Evolutionary conservation across 1,140 invertebrate species (phyloP), one percentile per base, ranked within the genome.

Genomic region (Calephelis virginiensis): DNA sequence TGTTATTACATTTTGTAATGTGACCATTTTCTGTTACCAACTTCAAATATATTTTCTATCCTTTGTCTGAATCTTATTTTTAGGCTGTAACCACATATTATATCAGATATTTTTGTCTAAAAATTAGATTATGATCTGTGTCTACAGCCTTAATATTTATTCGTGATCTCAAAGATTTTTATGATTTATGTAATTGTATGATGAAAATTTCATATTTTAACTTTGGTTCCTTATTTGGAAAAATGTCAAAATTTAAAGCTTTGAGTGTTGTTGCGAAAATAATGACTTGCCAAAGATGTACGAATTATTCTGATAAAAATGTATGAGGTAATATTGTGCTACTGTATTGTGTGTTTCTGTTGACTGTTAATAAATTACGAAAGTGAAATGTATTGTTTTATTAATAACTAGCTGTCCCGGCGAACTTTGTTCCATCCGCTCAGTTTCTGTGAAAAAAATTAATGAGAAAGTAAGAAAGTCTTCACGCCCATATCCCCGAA

Each of bases 221-320:
- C 40, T 43, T 43, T 43, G 50, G 50, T 56, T 56, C 50, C 17
- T 56, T 17, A 17, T 17, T 17, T 17, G 28, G 17, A 10, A 53
- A 53, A 53, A 53, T 37, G 60, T 46, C 60, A 61, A 61, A 61
- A 61, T 43, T 61, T 45, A 61, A 61, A 45, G 69, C 65, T 71
- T 66, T 67, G 65, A 68, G 66, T 71, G 60, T 69, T 61, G 64
- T 70, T 67, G 46, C 12, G 45, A 71, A 81, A 79, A 83, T 17
- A 73, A 80, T 73, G 76, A 86, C 84, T 89, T 89, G 86, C 86
- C 86, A 89, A 89, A 89, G 86, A 88, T 79, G 82, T 84, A 85
- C 76, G 77, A 65, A 64, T 76, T 76, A 74, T 69, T 73, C 45
- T 71, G 71, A 67, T 73, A 70, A 77, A 72, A 72, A 79, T 86